These are phyloP conservation scores for Syndactyla subalaris DNA, from an alignment of 2,797 vertebrate genomes.

Conservation along the genomic window DNA sequence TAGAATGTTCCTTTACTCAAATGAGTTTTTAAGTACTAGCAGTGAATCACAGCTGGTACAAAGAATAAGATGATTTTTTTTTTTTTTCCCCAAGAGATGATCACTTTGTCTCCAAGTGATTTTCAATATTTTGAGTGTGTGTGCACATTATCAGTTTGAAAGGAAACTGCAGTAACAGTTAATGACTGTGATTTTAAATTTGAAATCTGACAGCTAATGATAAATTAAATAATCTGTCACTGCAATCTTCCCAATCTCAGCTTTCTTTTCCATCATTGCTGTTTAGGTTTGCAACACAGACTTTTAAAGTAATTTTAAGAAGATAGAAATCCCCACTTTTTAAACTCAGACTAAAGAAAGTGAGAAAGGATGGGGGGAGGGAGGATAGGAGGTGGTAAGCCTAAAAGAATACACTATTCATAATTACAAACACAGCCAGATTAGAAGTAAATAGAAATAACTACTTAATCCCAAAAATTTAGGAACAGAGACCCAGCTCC, in stretches of 20 bases:
- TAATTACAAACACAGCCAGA: not conserved
- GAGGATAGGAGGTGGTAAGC: no score
- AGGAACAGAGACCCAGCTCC: not conserved
- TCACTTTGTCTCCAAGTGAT: not conserved
- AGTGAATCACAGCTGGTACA: not conserved
- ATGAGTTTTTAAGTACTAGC: not conserved
- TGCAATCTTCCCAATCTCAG: not conserved
- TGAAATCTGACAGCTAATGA: not conserved
- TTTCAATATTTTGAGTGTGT: not conserved
- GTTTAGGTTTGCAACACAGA: not conserved
- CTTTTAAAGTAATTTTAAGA: not conserved
- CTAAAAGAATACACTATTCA: not conserved
- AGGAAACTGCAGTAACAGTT: not conserved
- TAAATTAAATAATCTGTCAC: not conserved
- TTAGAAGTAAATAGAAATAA: not conserved
- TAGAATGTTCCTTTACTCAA: not conserved
- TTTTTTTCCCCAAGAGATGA: not conserved
- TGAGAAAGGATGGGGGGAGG: not conserved
- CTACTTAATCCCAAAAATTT: not conserved
- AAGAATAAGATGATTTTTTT: not conserved
- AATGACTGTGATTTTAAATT: not conserved
- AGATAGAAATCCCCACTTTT: not conserved
- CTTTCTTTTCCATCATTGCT: not conserved
- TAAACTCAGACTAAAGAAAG: not conserved
- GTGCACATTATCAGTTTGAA: not conserved